Percentiles rank a stretch among this genome's conserved stretches.
These are phyloP conservation scores for Yponomeuta evonymella DNA, from an alignment of 2,888 invertebrate genomes.

Conservation along the genomic window DNA sequence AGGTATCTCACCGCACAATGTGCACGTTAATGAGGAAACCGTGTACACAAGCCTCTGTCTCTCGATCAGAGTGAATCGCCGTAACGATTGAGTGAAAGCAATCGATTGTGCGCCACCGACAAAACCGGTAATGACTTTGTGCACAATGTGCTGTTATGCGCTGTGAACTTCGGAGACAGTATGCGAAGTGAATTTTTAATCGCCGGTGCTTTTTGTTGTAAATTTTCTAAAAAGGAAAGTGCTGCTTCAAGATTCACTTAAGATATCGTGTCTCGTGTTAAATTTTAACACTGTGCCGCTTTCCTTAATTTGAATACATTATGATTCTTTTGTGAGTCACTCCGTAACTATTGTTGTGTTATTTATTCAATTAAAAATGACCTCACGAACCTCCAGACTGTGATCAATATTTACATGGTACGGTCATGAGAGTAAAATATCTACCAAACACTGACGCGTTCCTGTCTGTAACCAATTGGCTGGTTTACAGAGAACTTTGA, in stretches of 20 bases:
- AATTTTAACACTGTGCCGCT: neutral
- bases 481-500: too few relatives aligned
- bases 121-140: constrained; percentile 26
- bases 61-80: neutral
- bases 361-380: neutral
- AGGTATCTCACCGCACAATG: constrained; percentile 40
- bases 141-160: constrained; percentile 7
- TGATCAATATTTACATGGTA: neutral
- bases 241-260: neutral
- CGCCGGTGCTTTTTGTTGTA: neutral
- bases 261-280: neutral
- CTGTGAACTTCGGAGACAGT: neutral
- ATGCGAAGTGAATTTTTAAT: constrained; percentile 3
- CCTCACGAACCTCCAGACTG: neutral
- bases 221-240: neutral
- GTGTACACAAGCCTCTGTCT: constrained; percentile 40
- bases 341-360: neutral
- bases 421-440: neutral
- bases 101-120: constrained; percentile 30
- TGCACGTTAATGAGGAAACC: constrained; percentile 68
- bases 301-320: neutral
- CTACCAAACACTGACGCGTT: too few relatives aligned
- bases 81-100: constrained; percentile 53
- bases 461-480: too few relatives aligned
- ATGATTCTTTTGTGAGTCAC: constrained; percentile 1